Evolutionary conservation across 2,888 invertebrate species (phyloP), one percentile per base, ranked within the genome.

Genomic region (Nemotelus nigrinus): DNA sequence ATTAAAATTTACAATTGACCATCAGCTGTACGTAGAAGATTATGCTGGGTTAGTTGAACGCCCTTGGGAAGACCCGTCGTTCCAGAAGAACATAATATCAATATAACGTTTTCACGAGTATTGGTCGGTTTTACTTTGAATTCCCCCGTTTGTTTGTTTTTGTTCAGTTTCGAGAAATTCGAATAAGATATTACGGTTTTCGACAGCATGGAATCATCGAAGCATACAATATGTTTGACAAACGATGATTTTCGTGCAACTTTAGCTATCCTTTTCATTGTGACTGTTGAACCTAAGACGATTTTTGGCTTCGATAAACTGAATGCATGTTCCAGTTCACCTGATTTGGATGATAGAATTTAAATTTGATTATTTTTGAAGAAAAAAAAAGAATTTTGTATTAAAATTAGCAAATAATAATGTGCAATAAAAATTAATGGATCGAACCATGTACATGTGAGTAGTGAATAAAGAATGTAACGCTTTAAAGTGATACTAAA

Each of bases 51-150:
- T 3, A 94, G 86, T 89, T 92, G 90, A 0, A 94, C 94, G 45
- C 93, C 94, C 85, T 94, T 94, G 0, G 94, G 93, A 76, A 94
- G 83, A 0, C 95, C 95, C 0, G 92, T 92, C 0, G 94, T 94
- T n/a, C 94, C 94, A 1, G 94, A 93, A 0, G 94, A 94, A 83
- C 92, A 94, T 81, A 94, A 90, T 79, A 95, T 90, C 0, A 91
- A 88, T 0, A 90, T 87, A 2, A 90, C 88, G 82, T 92, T 90
- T n/a, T 91, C 88, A 1, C 85, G 83, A 4, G 90, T 88, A 82
- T 92, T 89, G 0, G 92, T 88, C 1, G 82, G 67, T 2, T 82
- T 82, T 80, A 89, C 86, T 76, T 85, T 84, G 70, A 91, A 86
- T 0, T 84, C 82, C 1, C 81, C 47, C 2, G 39, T 50, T 43